A percentile compares a stretch with the other conserved stretches of the same genome.
phyloP scores from a whole-genome alignment of 2,113 vertebrate species.

The Eptesicus fuscus region DNA sequence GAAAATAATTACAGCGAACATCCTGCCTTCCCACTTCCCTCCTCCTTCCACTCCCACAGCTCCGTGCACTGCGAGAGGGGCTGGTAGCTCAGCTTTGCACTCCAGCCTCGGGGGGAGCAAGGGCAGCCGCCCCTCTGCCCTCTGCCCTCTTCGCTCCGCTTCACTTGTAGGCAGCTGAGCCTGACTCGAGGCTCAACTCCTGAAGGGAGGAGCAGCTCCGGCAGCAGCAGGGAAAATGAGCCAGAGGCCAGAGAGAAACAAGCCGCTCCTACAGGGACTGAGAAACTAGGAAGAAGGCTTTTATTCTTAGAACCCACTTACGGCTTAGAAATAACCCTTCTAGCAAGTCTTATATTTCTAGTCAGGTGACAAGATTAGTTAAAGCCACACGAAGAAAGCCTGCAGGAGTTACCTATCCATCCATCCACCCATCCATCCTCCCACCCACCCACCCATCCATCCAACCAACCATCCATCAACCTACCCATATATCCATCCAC shows the following conservation, averaged over 20 bases:
- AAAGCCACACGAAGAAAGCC: slow-evolving; percentile 18
- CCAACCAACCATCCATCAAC: background rate
- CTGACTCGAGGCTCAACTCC: background rate
- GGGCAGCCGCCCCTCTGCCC: background rate
- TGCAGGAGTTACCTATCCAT: background rate
- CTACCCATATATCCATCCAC: no score
- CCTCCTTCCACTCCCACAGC: background rate
- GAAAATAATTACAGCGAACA: slow-evolving; percentile 77
- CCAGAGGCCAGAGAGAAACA: slow-evolving; percentile 33
- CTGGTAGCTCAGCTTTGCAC: background rate
- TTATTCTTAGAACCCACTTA: slow-evolving; percentile 52
- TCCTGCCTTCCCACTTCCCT: slow-evolving; percentile 50
- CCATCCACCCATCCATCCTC: background rate
- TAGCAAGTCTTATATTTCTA: slow-evolving; percentile 6
- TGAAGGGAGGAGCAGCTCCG: background rate
- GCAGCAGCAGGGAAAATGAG: slow-evolving; percentile 15
- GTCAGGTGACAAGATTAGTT: slow-evolving; percentile 19
- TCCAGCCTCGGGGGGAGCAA: background rate
- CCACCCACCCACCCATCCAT: background rate
- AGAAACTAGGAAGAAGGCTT: slow-evolving; percentile 1
- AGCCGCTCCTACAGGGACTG: background rate
- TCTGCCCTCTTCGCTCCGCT: slow-evolving; percentile 5
- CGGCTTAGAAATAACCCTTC: slow-evolving; percentile 48
- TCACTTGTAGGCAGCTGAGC: background rate
- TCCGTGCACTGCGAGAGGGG: background rate